Evolutionary conservation across 2,888 invertebrate genomes (phyloP).

Genomic region (Asteroscopus sphinx): DNA sequence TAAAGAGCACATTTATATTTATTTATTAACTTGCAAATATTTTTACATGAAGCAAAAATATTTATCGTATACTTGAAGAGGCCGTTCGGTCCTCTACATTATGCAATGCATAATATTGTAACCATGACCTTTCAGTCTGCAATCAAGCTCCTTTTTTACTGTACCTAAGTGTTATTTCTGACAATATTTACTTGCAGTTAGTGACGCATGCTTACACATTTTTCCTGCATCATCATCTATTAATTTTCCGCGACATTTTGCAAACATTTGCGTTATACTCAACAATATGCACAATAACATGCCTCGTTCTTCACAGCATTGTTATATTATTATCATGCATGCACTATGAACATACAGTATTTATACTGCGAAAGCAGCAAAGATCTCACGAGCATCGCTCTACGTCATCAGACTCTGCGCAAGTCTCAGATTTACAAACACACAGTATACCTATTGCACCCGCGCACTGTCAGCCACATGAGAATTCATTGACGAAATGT

Average conservation of each 20-base stretch:
- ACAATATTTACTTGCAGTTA: constrained; percentile 20
- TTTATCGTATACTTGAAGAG: constrained; percentile 75
- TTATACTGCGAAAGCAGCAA: constrained; percentile 44
- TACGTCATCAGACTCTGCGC: constrained; percentile 48
- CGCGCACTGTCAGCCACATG: constrained; percentile 43
- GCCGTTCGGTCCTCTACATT: constrained; percentile 60
- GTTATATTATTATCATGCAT: constrained; percentile 43
- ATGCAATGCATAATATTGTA: constrained; percentile 59
- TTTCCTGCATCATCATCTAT: constrained; percentile 20
- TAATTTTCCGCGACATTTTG: constrained; percentile 26
- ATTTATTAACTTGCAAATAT: constrained; percentile 65
- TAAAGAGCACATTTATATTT: constrained; percentile 42
- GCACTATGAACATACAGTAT: constrained; percentile 40
- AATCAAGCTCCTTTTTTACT: constrained; percentile 34
- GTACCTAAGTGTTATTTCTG: constrained; percentile 24
- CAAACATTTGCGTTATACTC: constrained; percentile 33
- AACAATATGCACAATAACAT: constrained; percentile 24
- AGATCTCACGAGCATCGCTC: constrained; percentile 49
- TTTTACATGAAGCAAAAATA: constrained; percentile 70
- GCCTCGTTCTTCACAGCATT: constrained; percentile 36
- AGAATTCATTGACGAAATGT: constrained; percentile 66
- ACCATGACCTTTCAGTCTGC: constrained; percentile 65
- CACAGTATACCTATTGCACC: constrained; percentile 48
- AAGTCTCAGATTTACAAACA: constrained; percentile 64
- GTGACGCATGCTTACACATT: constrained; percentile 20